Percentiles rank a stretch among this genome's conserved stretches.
Evolutionary conservation across 2,113 vertebrate species (phyloP).

Genomic region (Strix aluco): DNA sequence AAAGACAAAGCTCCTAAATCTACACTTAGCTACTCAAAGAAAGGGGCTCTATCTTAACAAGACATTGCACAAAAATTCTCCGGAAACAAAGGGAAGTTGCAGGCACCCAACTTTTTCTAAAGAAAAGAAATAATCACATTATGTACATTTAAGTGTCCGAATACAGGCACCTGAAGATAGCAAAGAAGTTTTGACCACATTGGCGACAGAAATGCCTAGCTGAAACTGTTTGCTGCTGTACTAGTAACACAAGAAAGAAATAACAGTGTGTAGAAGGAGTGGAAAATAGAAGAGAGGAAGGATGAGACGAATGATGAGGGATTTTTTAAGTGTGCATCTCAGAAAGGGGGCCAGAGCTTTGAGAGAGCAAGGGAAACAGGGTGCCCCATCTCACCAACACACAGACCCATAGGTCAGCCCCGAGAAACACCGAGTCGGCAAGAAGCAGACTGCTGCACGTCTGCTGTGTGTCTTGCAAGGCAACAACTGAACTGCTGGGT

Average conservation of each 20-base stretch:
- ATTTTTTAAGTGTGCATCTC: neutral
- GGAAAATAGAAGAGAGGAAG: neutral
- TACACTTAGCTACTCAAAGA: neutral
- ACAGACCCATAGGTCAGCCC: neutral
- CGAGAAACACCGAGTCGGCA: fast-evolving
- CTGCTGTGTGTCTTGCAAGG: neutral
- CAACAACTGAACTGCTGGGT: neutral
- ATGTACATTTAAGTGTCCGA: neutral
- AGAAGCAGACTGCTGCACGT: neutral
- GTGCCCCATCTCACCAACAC: neutral
- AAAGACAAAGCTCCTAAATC: slow-evolving; percentile 2
- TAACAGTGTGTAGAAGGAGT: neutral
- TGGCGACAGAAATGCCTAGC: neutral
- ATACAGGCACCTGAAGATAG: neutral
- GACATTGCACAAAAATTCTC: neutral
- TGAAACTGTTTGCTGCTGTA: neutral
- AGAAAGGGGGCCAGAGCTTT: neutral
- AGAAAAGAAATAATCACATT: neutral
- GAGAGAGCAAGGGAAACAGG: neutral
- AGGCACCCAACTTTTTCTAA: neutral
- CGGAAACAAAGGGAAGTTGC: neutral
- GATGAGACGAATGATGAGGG: neutral
- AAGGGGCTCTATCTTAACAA: neutral
- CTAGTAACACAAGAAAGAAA: neutral
- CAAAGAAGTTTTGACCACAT: neutral